A percentile compares a stretch with the other conserved stretches of the same genome.
These are phyloP conservation scores for Ophraella communa DNA, from an alignment of 2,888 invertebrate genomes.

Conservation along the genomic window DNA sequence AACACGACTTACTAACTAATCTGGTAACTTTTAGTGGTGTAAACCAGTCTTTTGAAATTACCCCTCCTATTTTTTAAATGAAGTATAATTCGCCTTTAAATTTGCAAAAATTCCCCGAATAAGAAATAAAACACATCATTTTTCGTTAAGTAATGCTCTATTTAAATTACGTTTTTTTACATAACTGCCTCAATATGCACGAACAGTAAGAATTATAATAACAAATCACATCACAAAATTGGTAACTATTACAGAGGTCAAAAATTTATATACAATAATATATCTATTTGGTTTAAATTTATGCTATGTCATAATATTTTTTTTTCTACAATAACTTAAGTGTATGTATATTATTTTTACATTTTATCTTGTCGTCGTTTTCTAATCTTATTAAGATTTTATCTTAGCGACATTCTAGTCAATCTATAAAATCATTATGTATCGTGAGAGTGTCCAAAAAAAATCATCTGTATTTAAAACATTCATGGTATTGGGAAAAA, in stretches of 20 bases:
- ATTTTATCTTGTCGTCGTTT: too few species aligned
- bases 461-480: too few species aligned
- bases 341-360: conserved; percentile 3
- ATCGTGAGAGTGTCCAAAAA: too few species aligned
- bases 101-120: too few species aligned
- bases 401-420: neutral
- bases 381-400: conserved; percentile 2
- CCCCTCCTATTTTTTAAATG: too few species aligned
- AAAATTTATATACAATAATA: conserved; percentile 34
- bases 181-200: conserved; percentile 34
- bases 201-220: conserved; percentile 44
- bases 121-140: neutral
- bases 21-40: too few species aligned
- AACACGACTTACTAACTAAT: too few species aligned
- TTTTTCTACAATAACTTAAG: neutral
- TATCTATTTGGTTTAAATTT: conserved; percentile 8
- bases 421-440: neutral
- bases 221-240: conserved; percentile 57
- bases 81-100: too few species aligned
- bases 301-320: conserved; percentile 7
- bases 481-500: too few species aligned
- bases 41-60: too few species aligned
- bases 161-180: conserved; percentile 46
- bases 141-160: neutral
- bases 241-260: conserved; percentile 33